Evolutionary conservation across 2,113 vertebrate species (phyloP), one percentile per base, ranked within the genome.

Genomic region (Mustela lutreola): DNA sequence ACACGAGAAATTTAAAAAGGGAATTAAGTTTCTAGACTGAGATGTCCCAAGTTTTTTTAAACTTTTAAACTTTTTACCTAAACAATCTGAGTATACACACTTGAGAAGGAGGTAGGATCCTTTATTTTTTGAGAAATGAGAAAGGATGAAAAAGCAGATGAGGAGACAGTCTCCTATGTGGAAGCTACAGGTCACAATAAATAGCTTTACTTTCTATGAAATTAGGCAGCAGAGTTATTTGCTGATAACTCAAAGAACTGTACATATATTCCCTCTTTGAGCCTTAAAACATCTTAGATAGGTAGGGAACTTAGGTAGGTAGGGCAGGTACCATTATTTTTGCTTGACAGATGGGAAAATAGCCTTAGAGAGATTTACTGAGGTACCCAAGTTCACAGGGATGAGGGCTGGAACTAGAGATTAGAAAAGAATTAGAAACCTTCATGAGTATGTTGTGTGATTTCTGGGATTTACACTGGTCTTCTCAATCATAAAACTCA

Each of bases 1-100:
- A 85, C 84, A 60, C 21, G n/a, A 78, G n/a, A 79, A 94, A 75
- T 60, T 80, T 75, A 16, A 94, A 97, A 89, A 63, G 8, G 62
- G 63, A 83, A 78, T 65, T 80, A 53, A 63, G 56, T 83, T 84
- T 85, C 63, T 11, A 62, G 11, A 85, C 16, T 87, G 26, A 90
- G 86, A 81, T 58, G 50, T 48, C 56, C 36, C 18, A 56, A 56
- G 1, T 56, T 56, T 56, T 56, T 56, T 56, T 18, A 56, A 56
- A 56, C 53, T 56, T 56, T 56, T 16, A 56, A 92, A 76, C n/a
- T 71, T 83, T 76, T 45, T 48, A 53, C 71, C 92, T 86, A 89
- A 90, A 93, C 24, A 65, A 45, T 22, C 36, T 48, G 14, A 36
- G 48, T 94, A 89, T 15, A 83, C 26, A 91, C 21, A 80, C 14